Evolutionary conservation across 2,888 invertebrate species (phyloP).

Genomic region (Chesias legatella): DNA sequence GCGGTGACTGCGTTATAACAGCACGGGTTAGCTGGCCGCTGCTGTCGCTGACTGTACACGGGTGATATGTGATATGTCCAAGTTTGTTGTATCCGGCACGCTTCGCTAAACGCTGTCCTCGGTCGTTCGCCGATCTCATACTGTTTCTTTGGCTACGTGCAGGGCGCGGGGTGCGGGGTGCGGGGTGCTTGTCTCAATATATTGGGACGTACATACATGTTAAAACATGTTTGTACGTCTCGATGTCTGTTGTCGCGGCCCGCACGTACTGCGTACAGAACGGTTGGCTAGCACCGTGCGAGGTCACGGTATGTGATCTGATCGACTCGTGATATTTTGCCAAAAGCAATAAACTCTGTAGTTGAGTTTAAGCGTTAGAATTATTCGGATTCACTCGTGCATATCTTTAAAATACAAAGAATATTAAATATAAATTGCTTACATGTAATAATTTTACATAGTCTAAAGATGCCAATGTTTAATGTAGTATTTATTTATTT

Average conservation of each 20-base stretch:
- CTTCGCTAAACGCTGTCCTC: too few species aligned
- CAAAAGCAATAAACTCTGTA: constrained; percentile 19
- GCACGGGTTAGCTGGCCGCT: constrained; percentile 7
- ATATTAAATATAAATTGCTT: constrained; percentile 16
- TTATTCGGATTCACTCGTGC: constrained; percentile 24
- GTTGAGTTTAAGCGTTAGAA: constrained; percentile 18
- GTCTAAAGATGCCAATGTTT: constrained; percentile 16
- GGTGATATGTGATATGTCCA: constrained; percentile 10
- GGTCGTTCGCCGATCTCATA: too few species aligned
- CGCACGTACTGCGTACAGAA: too few species aligned
- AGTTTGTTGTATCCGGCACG: too few species aligned
- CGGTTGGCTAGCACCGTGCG: too few species aligned
- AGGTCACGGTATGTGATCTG: constrained; percentile 2
- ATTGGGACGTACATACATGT: too few species aligned
- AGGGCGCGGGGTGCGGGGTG: not conserved
- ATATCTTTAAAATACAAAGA: constrained; percentile 29
- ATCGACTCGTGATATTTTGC: constrained; percentile 13
- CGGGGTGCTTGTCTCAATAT: too few species aligned
- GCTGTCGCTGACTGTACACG: constrained; percentile 18
- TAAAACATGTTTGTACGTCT: too few species aligned
- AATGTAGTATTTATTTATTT: constrained; percentile 7
- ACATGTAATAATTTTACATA: constrained; percentile 12
- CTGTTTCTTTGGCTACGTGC: constrained; percentile 4
- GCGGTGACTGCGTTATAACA: constrained; percentile 9
- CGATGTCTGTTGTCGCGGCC: too few species aligned